These are phyloP conservation scores for Spilogale gracilis DNA, from an alignment of 2,113 vertebrate genomes.

Conservation along the genomic window DNA sequence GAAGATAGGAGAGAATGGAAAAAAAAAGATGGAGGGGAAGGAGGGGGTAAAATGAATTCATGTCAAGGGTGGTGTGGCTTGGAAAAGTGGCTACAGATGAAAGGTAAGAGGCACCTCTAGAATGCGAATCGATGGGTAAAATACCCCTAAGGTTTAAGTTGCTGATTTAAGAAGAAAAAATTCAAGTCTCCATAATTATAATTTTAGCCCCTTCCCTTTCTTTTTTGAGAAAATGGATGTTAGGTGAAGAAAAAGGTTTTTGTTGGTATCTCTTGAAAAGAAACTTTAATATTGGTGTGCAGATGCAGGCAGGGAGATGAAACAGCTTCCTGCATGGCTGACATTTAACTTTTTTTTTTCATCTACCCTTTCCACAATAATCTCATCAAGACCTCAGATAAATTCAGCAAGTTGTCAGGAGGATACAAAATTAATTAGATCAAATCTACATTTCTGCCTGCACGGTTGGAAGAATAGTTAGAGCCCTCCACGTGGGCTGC, in stretches of 20 bases:
- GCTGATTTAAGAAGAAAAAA: slow-evolving; percentile 57
- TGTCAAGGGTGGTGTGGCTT: neutral
- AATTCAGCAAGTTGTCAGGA: slow-evolving; percentile 75
- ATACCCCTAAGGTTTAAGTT: slow-evolving; percentile 21
- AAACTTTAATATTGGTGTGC: slow-evolving; percentile 37
- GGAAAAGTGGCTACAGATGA: neutral
- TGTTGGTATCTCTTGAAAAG: slow-evolving; percentile 38
- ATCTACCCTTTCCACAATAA: slow-evolving; percentile 58
- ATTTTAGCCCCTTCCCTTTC: slow-evolving; percentile 7
- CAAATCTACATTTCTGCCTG: slow-evolving; percentile 48
- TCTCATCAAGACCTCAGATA: slow-evolving; percentile 76
- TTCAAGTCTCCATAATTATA: slow-evolving; percentile 41
- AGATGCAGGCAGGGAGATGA: slow-evolving; percentile 50
- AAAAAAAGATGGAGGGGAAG: neutral
- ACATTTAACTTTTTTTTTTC: slow-evolving; percentile 52
- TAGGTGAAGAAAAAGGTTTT: neutral
- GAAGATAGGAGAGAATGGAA: slow-evolving; percentile 44
- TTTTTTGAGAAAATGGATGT: slow-evolving; percentile 41
- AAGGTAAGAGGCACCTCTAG: neutral
- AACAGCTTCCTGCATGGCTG: slow-evolving; percentile 57
- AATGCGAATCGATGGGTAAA: slow-evolving; percentile 6
- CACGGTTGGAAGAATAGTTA: slow-evolving; percentile 33
- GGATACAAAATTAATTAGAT: slow-evolving; percentile 66
- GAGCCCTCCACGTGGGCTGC: neutral
- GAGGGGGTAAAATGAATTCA: neutral